These are phyloP conservation scores for Hypotaenidia okinawae DNA, from an alignment of 2,797 vertebrate genomes.

Conservation along the genomic window DNA sequence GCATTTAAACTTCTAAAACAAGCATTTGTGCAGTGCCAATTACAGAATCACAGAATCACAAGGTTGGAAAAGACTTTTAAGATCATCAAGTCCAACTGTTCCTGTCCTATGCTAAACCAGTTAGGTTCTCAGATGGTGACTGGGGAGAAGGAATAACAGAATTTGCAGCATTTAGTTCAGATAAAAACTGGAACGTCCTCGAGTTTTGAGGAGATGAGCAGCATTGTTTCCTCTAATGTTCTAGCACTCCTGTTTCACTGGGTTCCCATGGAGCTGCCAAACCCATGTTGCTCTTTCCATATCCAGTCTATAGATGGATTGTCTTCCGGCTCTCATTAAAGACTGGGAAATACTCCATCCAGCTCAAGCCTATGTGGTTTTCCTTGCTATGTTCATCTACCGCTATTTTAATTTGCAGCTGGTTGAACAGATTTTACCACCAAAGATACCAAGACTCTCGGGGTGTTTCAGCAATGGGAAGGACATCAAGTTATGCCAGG, in stretches of 20 bases:
- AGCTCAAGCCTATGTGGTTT: background rate
- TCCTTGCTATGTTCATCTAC: background rate
- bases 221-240: background rate
- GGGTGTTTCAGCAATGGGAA: background rate
- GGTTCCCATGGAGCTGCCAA: background rate
- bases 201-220: background rate
- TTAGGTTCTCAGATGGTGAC: background rate
- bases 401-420: background rate
- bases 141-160: background rate
- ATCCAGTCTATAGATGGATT: background rate
- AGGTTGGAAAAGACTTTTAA: no score
- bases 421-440: background rate
- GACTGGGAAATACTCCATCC: background rate
- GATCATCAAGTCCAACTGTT: no score
- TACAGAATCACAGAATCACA: no score
- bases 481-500: background rate
- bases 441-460: background rate
- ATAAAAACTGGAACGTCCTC: accelerated
- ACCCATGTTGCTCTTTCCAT: background rate
- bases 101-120: no score
- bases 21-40: background rate
- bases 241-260: background rate
- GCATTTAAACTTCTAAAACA: background rate
- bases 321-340: background rate
- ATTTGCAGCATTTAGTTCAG: background rate